Base-by-base conservation (phyloP, 2,888 invertebrate genomes). In the Chironomus riparius region DNA sequence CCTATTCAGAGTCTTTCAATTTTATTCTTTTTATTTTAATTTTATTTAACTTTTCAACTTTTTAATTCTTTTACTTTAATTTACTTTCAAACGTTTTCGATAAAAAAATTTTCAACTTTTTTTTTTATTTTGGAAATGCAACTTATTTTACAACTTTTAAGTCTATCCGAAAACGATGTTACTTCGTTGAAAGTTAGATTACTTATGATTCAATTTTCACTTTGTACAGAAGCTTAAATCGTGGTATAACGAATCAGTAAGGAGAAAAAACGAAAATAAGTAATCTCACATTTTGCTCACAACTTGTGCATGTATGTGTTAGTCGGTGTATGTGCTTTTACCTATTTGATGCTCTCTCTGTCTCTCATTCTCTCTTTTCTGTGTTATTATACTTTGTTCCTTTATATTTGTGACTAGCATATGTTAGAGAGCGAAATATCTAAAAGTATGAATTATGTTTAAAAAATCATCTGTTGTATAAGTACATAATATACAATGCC, bases 1-100 rank as follows among this genome's bases (percentile, higher is more conserved):
- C 21, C 18, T 10, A 5, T 75, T 68, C 65, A 38, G 78, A 80
- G 81, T 82, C 82, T 83, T 80, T 75, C 1, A 28, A 28, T 38
- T 38, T 38, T 38, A 1, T 38, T 38, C 7, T 38, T 38, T 10
- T 38, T 38, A 2, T 38, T 38, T 38, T 10, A 7, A 38, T 10
- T 38, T 1, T 38, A 10, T 38, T 10, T 38, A 38, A 38, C 38
- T 38, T 10, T 38, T 28, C 28, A 28, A 28, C 38, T 68, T n/a
- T 68, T 3, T 68, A 5, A 38, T n/a, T n/a, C n/a, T 21, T 28
- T 71, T 48, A 56, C 24, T 15, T 21, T 10, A 24, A 70, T 15
- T 21, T 73, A 21, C 21, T 73, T 73, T 10, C 7, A 38, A 38
- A 10, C 38, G 38, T 38, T 50, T 50, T 68, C 47, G 38, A n/a